Evolutionary conservation across 1,140 invertebrate species (phyloP), one percentile per base, ranked within the genome.

Genomic region (Dendrolimus punctatus): DNA sequence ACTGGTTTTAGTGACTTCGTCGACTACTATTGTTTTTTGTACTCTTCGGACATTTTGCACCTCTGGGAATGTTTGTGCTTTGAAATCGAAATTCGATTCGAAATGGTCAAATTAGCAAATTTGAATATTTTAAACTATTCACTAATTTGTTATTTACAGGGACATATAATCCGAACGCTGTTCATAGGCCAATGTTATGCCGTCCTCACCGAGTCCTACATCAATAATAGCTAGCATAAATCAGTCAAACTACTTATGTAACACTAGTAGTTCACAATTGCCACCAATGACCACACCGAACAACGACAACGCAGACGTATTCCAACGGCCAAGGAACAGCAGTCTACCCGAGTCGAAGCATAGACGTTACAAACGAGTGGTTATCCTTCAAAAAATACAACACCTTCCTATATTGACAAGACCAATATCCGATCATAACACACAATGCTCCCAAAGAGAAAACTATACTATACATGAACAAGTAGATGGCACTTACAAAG

Each of bases 211-310:
- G 0, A 87, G 85, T 54, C 85, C 84, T 4, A 87, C 75, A 5
- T 81, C 83, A 37, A 80, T 88, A 52, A 87, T 87, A 43, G 60
- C 67, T 37, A 81, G 72, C 62, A 83, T 87, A 55, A 87, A 88
- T 54, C 85, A 87, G 39, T 84, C 85, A 0, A 86, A 77, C 51
- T 87, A 74, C 62, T 64, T 85, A 49, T 87, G 82, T 60, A 82
- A 72, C 53, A 68, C 78, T 56, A 64, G 1, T 23, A 23, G 23
- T 23, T 23, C 70, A 6, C 52, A 72, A 5, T 77, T 76, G 0
- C 36, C 60, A 1, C 60, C 64, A 42, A 39, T 58, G 2, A 36
- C 58, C 6, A 44, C 44, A 46, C 53, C 50, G 47, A 61, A 45
- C 62, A 47, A 38, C 50, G 70, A 75, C 48, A 57, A 72, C 9